Base-by-base conservation (phyloP, 1,140 invertebrate genomes). In the Diorhabda sublineata region DNA sequence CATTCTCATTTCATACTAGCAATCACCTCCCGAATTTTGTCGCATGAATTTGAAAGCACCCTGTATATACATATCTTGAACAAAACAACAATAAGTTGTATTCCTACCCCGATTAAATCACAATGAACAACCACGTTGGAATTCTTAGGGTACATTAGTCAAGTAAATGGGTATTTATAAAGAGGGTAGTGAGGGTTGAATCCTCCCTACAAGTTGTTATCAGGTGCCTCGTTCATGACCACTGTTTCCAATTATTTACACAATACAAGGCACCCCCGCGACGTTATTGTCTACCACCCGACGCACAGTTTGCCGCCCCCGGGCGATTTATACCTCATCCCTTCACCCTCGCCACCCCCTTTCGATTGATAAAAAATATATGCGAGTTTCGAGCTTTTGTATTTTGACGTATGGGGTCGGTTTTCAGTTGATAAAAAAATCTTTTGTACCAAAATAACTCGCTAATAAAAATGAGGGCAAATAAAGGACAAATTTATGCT, bases 221-320 rank as follows among this genome's bases (percentile, higher is more conserved):
- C 75, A 76, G 75, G 75, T 76, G 75, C 64, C 71, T 73, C 75
- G 74, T 67, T 74, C 71, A 74, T 74, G 75, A 76, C 75, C 73
- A 73, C 75, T 76, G 75, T 76, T 76, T 76, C 75, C 75, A 76
- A 76, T 76, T 76, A 76, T 76, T 76, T 75, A 71, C 75, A 76
- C 75, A 76, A 76, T 76, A 70, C 73, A 65, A 73, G 69, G 70
- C 69, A 73, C 73, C 73, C 73, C 69, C 45, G 63, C 45, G n/a
- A 67, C 45, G 69, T 67, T 65, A 68, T 73, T 73, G 72, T 73
- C 72, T 73, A 26, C 65, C 64, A 43, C 65, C 58, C 63, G 63
- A 26, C 56, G 45, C n/a, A 43, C 61, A 43, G 42, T 61, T 61
- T 61, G 59, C 59, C 61, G n/a, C 61, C 61, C 44, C 61, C 61